Evolutionary conservation across 2,797 vertebrate species (phyloP), one percentile per base, ranked within the genome.

Genomic region (Pseudopleuronectes americanus): DNA sequence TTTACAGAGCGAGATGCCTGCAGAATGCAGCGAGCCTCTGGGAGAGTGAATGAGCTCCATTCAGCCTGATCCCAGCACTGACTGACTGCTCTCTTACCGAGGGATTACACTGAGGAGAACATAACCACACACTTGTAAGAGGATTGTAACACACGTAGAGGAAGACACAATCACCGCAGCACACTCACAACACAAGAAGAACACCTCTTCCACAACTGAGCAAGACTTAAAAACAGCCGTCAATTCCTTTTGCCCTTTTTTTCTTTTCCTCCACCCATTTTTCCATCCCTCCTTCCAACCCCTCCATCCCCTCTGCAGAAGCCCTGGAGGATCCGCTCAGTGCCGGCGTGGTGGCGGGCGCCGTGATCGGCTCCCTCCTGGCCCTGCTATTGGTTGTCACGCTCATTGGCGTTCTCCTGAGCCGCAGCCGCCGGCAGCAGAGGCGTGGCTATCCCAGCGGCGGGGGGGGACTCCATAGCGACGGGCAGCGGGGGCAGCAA

Each of bases 311-410:
- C 76, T 90, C 88, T 93, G 84, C 93, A 95, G 94, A 95, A 87
- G 89, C 93, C 83, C 49, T 87, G 65, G 91, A 88, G 88, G 90
- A 92, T 56, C 87, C 90, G 4, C 89, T 94, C 90, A 93, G 93
- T 5, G 80, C 86, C 4, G 95, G 96, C 43, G 90, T 94, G 2
- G 89, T 96, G 90, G 96, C 94, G 7, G 95, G 95, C 79, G 95
- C 94, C 70, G 93, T 95, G 23, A 94, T 96, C 58, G 95, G 94
- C 84, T 95, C 95, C 76, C 90, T 95, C 10, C 91, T 96, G 87
- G 95, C 94, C 24, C 87, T 96, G 67, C 87, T 95, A 4, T 84
- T 95, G 91, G 93, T 95, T 8, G 81, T 85, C n/a, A 86, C 94
- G 12, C 93, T 97, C 71, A 43, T 94, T n/a, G 82, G 82, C 6